Evolutionary conservation across 2,797 vertebrate species (phyloP), one percentile per base, ranked within the genome.

Genomic region (Sebastiscus albofasciatus): DNA sequence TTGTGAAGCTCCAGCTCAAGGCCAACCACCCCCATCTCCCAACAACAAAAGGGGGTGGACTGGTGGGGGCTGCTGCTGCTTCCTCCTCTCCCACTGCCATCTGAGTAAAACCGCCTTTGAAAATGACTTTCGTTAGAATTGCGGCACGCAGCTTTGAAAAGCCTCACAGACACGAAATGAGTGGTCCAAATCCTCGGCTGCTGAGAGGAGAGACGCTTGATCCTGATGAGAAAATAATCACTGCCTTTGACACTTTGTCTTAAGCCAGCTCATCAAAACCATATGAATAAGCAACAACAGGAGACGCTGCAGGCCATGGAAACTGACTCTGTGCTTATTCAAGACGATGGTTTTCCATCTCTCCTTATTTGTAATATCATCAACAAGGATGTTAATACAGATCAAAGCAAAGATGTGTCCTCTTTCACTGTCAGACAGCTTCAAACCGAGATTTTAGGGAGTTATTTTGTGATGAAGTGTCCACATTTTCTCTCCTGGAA

Each of bases 1-100:
- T 85, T 91, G 82, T 89, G 80, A 55, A 55, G 81, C 70, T 79
- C 39, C 66, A 67, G 86, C 85, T 83, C 62, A 67, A 65, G 82
- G 84, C 83, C 46, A 1, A 7, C 55, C 42, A 9, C 34, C 27
- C 61, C 24, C 59, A n/a, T 60, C 67, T 64, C 80, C 60, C 52
- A 26, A 60, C 66, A 78, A 75, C 71, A 82, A 14, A 16, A 56
- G 10, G 39, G 7, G 29, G 13, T 16, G 16, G 10, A 27, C 67
- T 1, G 49, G 42, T 26, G 73, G 26, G 64, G 81, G 72, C 46
- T 26, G 58, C 59, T 22, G 58, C 76, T 55, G 36, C 5, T 39
- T 70, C 64, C 61, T 78, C 77, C 36, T 33, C 82, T 86, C 52
- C 34, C 75, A 6, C 69, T 46, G 65, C 67, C 74, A 62, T 72